Evolutionary conservation across 2,888 invertebrate species (phyloP), one percentile per base, ranked within the genome.

Genomic region (Ophraella communa): DNA sequence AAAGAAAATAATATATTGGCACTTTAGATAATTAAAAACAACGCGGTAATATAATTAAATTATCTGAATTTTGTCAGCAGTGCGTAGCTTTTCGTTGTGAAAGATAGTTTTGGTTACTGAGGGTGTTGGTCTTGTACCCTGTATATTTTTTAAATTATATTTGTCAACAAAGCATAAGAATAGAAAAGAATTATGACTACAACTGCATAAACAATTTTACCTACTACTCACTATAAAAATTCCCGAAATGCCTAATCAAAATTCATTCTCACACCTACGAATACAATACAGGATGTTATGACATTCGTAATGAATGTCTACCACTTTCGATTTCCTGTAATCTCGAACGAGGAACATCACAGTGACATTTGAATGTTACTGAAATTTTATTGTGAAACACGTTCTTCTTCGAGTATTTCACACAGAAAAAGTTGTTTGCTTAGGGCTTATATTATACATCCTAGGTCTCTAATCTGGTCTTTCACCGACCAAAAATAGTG

Each of bases 381-480:
- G 57, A 55, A 7, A 62, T 61, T 42, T 53, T n/a, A 64, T 53
- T 18, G 23, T 64, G 66, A 51, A 44, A 67, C 51, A 24, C 14
- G 30, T 18, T 30, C 47, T 54, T 58, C 60, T 33, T 60, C 57
- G 63, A 58, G 61, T 61, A 60, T 64, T 63, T 39, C 64, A 64
- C 64, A 67, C 56, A 64, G 56, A 62, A 49, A 60, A 53, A 64
- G 64, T 45, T 62, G 66, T 67, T 64, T 64, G 53, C 55, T 62
- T 67, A 20, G 58, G 66, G 64, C 61, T 66, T 66, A 64, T 42
- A 56, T 39, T 39, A 63, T 64, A 57, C n/a, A n/a, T 54, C 35
- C 55, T 56, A 64, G 66, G 64, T 58, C 58, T n/a, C n/a, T 33
- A 30, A 58, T 49, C 57, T 58, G 52, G 44, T 42, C 49, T 17